phyloP scores from a whole-genome alignment of 2,888 invertebrate genomes.

The Nycteola revayana region DNA sequence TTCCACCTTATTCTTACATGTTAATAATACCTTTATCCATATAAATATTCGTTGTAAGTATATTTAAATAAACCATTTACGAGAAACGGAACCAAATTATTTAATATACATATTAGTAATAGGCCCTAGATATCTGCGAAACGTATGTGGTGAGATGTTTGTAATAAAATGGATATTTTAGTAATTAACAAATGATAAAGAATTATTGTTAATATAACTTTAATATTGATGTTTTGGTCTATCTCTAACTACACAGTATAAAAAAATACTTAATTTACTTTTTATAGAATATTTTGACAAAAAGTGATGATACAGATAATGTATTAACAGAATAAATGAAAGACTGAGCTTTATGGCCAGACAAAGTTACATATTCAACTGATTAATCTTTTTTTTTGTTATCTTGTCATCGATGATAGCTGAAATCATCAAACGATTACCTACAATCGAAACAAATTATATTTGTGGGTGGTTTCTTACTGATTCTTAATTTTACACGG shows the following conservation, averaged over 20 bases:
- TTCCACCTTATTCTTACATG: conserved; percentile 14
- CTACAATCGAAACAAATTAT: too few relatives aligned
- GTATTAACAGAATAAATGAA: too few relatives aligned
- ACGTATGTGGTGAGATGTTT: conserved; percentile 65
- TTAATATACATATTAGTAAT: conserved; percentile 32
- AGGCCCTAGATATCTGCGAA: conserved; percentile 48
- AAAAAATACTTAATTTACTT: too few relatives aligned
- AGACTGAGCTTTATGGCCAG: too few relatives aligned
- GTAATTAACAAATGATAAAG: conserved; percentile 43
- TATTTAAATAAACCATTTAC: conserved; percentile 27
- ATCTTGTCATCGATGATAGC: too few relatives aligned
- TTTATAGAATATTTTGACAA: too few relatives aligned
- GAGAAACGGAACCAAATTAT: conserved; percentile 48
- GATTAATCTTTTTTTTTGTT: too few relatives aligned
- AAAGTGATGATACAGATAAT: too few relatives aligned
- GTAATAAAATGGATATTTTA: conserved; percentile 50
- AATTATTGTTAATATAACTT: conserved; percentile 7
- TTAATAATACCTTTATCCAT: conserved; percentile 14
- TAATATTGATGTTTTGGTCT: conserved; percentile 25
- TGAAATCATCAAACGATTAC: too few relatives aligned
- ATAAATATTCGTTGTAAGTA: conserved; percentile 21
- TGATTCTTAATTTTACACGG: too few relatives aligned
- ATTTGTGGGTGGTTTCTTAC: too few relatives aligned
- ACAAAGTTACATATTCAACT: too few relatives aligned
- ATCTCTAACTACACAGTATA: conserved; percentile 27